These are phyloP conservation scores for Neolamprologus kungweensis DNA, from an alignment of 2,113 vertebrate genomes.

Conservation along the genomic window DNA sequence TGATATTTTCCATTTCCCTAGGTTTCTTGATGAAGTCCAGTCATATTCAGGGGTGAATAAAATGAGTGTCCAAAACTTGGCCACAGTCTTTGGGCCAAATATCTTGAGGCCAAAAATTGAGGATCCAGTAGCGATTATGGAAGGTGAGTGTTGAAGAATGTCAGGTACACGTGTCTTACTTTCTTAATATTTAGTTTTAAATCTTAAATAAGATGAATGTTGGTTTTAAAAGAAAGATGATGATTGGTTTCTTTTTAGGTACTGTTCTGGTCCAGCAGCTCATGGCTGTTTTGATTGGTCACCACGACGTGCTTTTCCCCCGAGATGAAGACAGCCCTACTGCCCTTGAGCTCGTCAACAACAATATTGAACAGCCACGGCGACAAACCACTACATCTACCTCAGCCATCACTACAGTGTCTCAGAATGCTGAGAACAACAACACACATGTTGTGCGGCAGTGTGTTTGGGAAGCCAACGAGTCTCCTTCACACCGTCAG, in stretches of 20 bases:
- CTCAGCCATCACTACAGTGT: background rate
- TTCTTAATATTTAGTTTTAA: background rate
- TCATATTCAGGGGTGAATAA: conserved; percentile 95
- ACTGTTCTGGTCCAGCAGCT: conserved; percentile 93
- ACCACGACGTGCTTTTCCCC: conserved; percentile 83
- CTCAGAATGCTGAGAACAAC: conserved; percentile 87
- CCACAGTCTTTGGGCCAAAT: conserved; percentile 94
- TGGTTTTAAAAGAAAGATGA: background rate
- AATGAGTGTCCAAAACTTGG: conserved; percentile 97
- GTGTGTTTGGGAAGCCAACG: conserved; percentile 85
- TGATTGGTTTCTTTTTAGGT: conserved; percentile 63
- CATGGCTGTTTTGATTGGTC: conserved; percentile 94
- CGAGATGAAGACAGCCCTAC: conserved; percentile 69
- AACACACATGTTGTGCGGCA: conserved; percentile 68
- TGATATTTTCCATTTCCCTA: conserved; percentile 29
- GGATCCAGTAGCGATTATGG: conserved; percentile 95
- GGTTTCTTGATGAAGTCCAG: conserved; percentile 97
- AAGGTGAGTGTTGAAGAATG: conserved; percentile 70
- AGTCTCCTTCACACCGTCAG: conserved; percentile 75
- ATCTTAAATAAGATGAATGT: background rate
- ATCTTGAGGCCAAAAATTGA: conserved; percentile 93
- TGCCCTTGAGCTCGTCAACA: conserved; percentile 74
- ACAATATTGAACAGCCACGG: conserved; percentile 76
- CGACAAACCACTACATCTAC: conserved; percentile 49
- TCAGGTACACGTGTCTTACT: rapidly evolving